These are phyloP conservation scores for Homarus americanus DNA, from an alignment of 1,140 invertebrate species.

Conservation along the genomic window DNA sequence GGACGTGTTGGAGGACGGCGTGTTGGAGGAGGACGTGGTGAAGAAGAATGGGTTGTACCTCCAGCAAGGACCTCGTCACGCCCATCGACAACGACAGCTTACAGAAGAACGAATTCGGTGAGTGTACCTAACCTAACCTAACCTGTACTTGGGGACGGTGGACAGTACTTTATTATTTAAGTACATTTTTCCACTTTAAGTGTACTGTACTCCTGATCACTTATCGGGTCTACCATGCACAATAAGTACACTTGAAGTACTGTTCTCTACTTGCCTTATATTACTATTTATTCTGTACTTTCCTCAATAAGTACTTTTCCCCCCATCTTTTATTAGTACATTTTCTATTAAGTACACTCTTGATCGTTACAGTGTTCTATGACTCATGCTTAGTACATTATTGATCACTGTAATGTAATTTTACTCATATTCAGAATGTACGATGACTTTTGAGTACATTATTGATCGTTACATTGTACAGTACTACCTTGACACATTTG, in stretches of 20 bases:
- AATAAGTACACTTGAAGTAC: not conserved
- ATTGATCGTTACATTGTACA: no score
- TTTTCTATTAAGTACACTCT: no score
- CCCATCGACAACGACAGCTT: constrained; percentile 29
- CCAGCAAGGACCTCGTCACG: constrained; percentile 52
- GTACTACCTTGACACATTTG: no score
- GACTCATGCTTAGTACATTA: no score
- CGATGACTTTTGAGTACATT: no score
- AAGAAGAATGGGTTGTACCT: constrained; percentile 38
- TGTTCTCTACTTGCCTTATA: not conserved
- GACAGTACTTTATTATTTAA: not conserved
- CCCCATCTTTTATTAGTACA: no score
- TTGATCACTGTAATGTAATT: no score
- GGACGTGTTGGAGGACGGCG: not conserved
- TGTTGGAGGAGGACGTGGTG: not conserved
- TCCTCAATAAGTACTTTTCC: not conserved
- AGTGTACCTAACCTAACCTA: not conserved
- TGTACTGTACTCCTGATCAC: not conserved
- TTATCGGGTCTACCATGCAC: not conserved
- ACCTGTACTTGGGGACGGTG: not conserved
- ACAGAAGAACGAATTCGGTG: constrained; percentile 50
- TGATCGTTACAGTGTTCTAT: no score
- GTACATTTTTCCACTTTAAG: not conserved
- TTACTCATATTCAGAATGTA: no score
- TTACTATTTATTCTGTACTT: not conserved